phyloP scores from a whole-genome alignment of 2,113 vertebrate species.

The Oryzias curvinotus region DNA sequence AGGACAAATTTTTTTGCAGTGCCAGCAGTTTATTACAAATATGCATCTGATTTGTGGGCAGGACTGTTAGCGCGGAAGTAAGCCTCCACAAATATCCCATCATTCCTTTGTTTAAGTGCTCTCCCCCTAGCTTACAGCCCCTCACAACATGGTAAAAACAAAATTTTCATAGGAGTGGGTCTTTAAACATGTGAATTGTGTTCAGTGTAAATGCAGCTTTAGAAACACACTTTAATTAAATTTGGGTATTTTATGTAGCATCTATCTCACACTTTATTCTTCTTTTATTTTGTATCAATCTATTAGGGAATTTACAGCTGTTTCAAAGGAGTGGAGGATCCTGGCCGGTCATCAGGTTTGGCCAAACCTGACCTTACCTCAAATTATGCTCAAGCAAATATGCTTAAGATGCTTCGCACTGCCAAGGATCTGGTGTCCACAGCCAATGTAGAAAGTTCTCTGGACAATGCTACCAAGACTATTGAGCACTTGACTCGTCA shows the following conservation, averaged over 20 bases:
- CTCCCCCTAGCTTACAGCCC: too few species aligned
- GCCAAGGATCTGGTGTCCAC: conserved; percentile 93
- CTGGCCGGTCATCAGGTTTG: conserved; percentile 72
- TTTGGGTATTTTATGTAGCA: neutral
- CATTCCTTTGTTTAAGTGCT: too few species aligned
- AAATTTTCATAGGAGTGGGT: too few species aligned
- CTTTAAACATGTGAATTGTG: too few species aligned
- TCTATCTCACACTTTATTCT: neutral
- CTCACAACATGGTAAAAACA: too few species aligned
- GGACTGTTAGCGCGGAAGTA: too few species aligned
- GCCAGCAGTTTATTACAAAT: too few species aligned
- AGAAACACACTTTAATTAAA: too few species aligned
- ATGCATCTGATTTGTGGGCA: too few species aligned
- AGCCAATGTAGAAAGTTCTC: conserved; percentile 86
- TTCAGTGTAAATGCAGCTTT: too few species aligned
- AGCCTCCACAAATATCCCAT: too few species aligned
- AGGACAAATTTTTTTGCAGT: too few species aligned
- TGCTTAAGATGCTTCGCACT: conserved; percentile 94
- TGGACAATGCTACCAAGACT: conserved; percentile 92
- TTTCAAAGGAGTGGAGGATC: conserved; percentile 90
- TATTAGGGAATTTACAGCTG: conserved; percentile 96
- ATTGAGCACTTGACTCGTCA: conserved; percentile 87
- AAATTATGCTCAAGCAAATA: conserved; percentile 89
- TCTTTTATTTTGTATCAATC: neutral
- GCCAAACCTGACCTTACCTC: conserved; percentile 88